Evolutionary conservation across 2,888 invertebrate genomes (phyloP).

Genomic region (Dolichomitus sp.): DNA sequence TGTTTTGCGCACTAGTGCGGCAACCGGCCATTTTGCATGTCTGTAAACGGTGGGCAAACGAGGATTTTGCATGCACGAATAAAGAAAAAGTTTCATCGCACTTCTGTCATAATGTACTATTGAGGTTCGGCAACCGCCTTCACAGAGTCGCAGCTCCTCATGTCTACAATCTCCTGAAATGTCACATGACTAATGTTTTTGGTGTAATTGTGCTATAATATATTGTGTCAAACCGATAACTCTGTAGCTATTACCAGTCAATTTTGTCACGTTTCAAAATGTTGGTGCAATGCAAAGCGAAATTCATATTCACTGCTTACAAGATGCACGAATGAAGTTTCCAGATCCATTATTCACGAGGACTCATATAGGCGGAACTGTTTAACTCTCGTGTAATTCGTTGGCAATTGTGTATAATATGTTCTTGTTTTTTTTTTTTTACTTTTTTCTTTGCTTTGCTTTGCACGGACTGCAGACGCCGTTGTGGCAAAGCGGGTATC

Average conservation of each 20-base stretch:
- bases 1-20: no score
- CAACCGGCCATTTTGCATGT: no score
- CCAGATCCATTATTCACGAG: conserved; percentile 32
- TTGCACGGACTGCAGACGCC: conserved; percentile 31
- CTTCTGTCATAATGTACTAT: no score
- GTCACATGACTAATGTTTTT: not conserved
- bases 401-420: conserved; percentile 57
- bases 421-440: conserved; percentile 44
- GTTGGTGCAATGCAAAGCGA: not conserved
- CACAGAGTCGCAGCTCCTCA: no score
- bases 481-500: conserved; percentile 31
- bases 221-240: not conserved
- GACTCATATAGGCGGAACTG: conserved; percentile 50
- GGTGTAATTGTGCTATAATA: not conserved
- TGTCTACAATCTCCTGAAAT: no score
- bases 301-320: not conserved
- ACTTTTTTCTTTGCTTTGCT: not conserved
- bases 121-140: no score
- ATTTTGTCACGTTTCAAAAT: not conserved
- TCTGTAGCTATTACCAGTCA: not conserved
- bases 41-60: no score
- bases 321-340: conserved; percentile 18
- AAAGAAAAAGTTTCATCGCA: no score
- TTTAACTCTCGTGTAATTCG: conserved; percentile 54
- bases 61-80: no score